Evolutionary conservation across 2,797 vertebrate genomes (phyloP).

Genomic region (Karalla daura): DNA sequence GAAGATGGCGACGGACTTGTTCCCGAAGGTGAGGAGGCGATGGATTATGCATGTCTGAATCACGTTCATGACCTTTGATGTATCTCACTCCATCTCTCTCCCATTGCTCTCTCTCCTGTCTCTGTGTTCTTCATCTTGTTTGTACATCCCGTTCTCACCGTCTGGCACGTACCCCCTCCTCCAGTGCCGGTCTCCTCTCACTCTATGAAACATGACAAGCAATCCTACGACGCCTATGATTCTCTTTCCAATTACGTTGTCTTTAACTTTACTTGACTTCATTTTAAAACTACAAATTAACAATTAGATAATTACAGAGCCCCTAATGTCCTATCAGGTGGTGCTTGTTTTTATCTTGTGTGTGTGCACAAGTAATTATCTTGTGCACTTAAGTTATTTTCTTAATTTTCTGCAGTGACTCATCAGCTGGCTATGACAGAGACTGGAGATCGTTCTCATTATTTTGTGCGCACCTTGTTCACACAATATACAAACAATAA

Average conservation of each 20-base stretch:
- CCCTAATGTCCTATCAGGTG: no score
- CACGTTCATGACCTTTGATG: conserved; percentile 50
- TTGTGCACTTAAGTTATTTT: no score
- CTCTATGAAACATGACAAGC: background rate
- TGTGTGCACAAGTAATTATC: no score
- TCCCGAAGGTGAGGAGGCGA: conserved; percentile 86
- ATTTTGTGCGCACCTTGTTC: no score
- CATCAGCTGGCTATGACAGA: no score
- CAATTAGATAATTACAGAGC: no score
- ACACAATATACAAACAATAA: no score
- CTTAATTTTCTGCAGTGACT: no score
- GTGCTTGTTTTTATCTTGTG: no score
- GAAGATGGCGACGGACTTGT: conserved; percentile 86
- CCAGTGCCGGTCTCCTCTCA: background rate
- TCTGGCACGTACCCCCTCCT: background rate
- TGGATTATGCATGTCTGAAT: conserved; percentile 47
- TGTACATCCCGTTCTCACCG: conserved; percentile 32
- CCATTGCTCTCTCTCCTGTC: background rate
- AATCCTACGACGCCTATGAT: background rate
- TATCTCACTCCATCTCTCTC: background rate
- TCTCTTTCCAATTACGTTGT: conserved; percentile 1
- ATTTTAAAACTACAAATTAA: no score
- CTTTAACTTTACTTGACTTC: no score
- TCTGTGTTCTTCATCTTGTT: conserved; percentile 5
- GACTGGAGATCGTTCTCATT: no score